phyloP scores from a whole-genome alignment of 2,888 invertebrate species.

The Limnephilus lunatus region DNA sequence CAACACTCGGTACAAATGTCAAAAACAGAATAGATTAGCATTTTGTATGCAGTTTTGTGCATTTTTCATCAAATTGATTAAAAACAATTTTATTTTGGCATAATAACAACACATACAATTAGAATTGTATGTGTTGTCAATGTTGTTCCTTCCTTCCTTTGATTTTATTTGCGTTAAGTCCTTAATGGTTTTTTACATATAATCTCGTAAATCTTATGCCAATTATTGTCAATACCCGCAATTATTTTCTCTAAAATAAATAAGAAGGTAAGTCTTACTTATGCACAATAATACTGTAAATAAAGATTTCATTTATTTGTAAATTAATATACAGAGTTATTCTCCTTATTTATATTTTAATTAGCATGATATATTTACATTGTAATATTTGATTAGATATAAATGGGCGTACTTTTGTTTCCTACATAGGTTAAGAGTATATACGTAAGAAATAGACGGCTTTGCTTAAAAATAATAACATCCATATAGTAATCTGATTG shows the following conservation, averaged over 20 bases:
- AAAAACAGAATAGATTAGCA: neutral
- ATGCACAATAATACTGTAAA: neutral
- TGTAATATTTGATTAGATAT: neutral
- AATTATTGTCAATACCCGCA: neutral
- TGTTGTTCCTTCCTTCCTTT: neutral
- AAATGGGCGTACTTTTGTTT: neutral
- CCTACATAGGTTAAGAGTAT: neutral
- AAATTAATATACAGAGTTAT: neutral
- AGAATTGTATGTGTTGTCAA: neutral
- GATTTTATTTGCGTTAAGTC: neutral
- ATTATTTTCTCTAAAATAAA: neutral
- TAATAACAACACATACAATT: neutral
- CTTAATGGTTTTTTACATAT: neutral
- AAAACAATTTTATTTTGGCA: neutral
- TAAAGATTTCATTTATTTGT: neutral
- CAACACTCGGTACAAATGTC: slow-evolving; percentile 24
- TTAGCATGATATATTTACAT: neutral
- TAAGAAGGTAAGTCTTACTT: neutral
- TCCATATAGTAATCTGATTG: too few relatives aligned
- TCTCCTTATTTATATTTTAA: neutral
- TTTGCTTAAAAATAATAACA: too few relatives aligned
- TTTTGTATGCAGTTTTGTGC: neutral
- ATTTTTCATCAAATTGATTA: neutral
- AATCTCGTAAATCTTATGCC: neutral
- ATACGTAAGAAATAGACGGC: too few relatives aligned